These are phyloP conservation scores for Pseudococcus jackbeardsleyi DNA, from an alignment of 2,888 invertebrate species.

Conservation along the genomic window DNA sequence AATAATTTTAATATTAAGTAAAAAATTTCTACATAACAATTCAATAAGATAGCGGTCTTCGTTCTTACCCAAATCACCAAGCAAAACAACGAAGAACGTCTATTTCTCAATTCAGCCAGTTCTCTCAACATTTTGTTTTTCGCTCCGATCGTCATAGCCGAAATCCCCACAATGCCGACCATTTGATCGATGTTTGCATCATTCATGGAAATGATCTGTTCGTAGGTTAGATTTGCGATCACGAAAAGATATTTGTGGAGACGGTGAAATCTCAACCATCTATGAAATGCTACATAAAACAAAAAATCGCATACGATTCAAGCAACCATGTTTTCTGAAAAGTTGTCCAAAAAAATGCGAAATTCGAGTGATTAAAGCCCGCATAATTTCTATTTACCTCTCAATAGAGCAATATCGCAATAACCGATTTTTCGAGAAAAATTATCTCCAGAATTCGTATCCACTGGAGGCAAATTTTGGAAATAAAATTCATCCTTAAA, in stretches of 20 bases:
- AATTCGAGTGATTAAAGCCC: too few relatives aligned
- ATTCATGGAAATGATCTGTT: background rate
- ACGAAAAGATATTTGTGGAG: slow-evolving; percentile 20
- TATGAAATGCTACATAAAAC: background rate
- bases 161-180: background rate
- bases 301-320: background rate
- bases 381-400: background rate
- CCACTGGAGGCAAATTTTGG: background rate
- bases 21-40: background rate
- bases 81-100: background rate
- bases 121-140: slow-evolving; percentile 29
- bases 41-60: background rate
- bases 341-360: too few relatives aligned
- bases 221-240: background rate
- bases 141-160: background rate
- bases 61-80: background rate
- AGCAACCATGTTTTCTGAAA: background rate
- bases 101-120: background rate
- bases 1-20: background rate
- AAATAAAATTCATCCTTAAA: slow-evolving; percentile 32
- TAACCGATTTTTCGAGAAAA: background rate
- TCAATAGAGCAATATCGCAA: background rate
- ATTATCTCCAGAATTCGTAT: background rate
- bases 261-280: slow-evolving; percentile 27
- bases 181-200: background rate